Percentiles rank a stretch among this genome's conserved stretches.
Evolutionary conservation across 2,888 invertebrate genomes (phyloP).

Genomic region (Polydrusus pterygomalis): DNA sequence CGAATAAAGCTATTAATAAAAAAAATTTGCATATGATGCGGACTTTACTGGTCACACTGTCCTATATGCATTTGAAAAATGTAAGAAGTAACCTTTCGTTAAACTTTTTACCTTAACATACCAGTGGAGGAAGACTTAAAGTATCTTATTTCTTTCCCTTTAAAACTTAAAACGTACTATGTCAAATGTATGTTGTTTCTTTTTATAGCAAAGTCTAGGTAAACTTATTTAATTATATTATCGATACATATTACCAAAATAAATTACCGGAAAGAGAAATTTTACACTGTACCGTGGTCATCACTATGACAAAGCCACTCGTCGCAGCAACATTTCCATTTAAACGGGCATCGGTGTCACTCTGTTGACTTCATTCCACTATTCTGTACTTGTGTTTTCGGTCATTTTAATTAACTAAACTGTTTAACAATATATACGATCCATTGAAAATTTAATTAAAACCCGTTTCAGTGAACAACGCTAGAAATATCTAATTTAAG

Average conservation of each 20-base stretch:
- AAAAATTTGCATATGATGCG: no score
- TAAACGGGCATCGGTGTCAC: conserved; percentile 32
- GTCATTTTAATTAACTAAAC: conserved; percentile 38
- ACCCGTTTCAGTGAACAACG: background rate
- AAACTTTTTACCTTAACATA: no score
- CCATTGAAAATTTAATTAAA: conserved; percentile 36
- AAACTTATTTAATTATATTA: conserved; percentile 9
- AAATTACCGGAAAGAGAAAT: conserved; percentile 26
- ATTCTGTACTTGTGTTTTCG: conserved; percentile 44
- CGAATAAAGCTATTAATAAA: no score
- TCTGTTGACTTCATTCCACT: conserved; percentile 30
- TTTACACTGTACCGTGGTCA: conserved; percentile 29
- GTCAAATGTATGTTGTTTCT: no score
- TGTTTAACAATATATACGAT: conserved; percentile 35
- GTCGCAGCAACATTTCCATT: conserved; percentile 34
- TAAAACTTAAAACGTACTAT: no score
- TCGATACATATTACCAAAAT: conserved; percentile 18
- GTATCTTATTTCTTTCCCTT: no score
- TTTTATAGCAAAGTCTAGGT: no score
- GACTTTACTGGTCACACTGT: no score
- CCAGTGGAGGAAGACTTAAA: no score
- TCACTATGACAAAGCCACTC: conserved; percentile 29
- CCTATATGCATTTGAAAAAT: no score
- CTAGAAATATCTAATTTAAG: conserved; percentile 1
- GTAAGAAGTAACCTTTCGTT: no score